Percentiles rank a stretch among this genome's conserved stretches.
phyloP scores from a whole-genome alignment of 2,113 vertebrate genomes.

The Geococcyx californianus region DNA sequence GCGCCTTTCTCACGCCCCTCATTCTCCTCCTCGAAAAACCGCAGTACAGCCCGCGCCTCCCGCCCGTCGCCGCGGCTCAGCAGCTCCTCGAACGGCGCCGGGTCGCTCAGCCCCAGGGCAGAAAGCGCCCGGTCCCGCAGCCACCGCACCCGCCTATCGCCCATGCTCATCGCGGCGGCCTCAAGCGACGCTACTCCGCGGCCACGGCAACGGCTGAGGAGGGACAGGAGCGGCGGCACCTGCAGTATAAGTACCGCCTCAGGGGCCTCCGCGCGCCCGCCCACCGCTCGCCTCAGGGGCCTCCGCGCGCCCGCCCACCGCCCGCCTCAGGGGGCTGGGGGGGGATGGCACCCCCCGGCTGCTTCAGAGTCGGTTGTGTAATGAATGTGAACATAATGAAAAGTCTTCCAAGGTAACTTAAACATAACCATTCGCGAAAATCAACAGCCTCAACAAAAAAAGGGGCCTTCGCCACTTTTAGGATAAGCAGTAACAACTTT shows the following conservation, averaged over 20 bases:
- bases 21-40: conserved; percentile 72
- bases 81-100: conserved; percentile 82
- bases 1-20: not conserved
- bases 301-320: no score
- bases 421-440: conserved; percentile 24
- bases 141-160: conserved; percentile 87
- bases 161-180: conserved; percentile 59
- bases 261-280: no score
- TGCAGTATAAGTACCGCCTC: no score
- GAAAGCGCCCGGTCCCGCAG: conserved; percentile 75
- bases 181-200: not conserved
- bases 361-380: no score
- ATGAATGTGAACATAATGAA: not conserved
- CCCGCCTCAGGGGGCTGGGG: no score
- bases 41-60: conserved; percentile 69
- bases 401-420: conserved; percentile 25
- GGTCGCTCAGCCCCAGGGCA: conserved; percentile 70
- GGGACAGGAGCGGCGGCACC: no score
- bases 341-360: no score
- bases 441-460: not conserved
- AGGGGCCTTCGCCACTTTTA: not conserved
- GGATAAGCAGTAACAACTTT: conserved; percentile 5
- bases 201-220: conserved; percentile 25
- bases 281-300: no score
- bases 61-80: conserved; percentile 77